phyloP scores from a whole-genome alignment of 2,113 vertebrate species.

The Melanotaenia duboulayi region DNA sequence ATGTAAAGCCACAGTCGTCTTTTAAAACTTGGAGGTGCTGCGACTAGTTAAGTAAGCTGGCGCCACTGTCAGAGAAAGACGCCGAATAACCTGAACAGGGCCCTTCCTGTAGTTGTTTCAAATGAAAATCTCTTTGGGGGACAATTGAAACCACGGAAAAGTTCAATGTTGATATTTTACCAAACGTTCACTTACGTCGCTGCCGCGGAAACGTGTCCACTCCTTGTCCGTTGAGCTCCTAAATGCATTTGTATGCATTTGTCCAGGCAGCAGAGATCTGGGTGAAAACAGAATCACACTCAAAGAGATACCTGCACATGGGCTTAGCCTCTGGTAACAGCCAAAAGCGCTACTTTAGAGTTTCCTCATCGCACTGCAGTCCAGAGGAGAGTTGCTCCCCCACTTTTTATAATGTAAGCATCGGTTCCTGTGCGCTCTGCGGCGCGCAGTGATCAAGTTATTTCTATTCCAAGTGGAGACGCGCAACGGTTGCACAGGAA shows the following conservation, averaged over 20 bases:
- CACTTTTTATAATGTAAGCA: conserved; percentile 25
- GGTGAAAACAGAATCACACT: conserved; percentile 89
- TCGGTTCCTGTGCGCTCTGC: conserved; percentile 61
- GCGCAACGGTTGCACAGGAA: conserved; percentile 47
- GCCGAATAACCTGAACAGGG: conserved; percentile 20
- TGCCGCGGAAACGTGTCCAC: conserved; percentile 90
- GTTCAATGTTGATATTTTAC: conserved; percentile 10
- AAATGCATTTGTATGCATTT: conserved; percentile 99
- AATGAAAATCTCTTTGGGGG: conserved; percentile 6
- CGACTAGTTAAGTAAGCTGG: conserved; percentile 32
- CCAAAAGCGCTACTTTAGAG: conserved; percentile 72
- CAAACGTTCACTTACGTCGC: conserved; percentile 87
- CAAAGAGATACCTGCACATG: conserved; percentile 79
- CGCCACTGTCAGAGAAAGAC: conserved; percentile 38
- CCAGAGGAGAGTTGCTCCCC: conserved; percentile 62
- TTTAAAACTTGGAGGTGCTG: conserved; percentile 19
- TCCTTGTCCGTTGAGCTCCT: conserved; percentile 97
- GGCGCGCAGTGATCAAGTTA: conserved; percentile 49
- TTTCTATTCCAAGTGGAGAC: conserved; percentile 67
- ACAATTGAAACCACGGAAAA: background rate
- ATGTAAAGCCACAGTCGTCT: background rate
- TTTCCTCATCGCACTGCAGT: conserved; percentile 74
- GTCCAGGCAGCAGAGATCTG: conserved; percentile 93
- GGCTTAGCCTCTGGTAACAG: conserved; percentile 64
- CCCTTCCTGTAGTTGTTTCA: conserved; percentile 13